Base-by-base conservation (phyloP, 2,113 vertebrate species). In the Tachycineta bicolor region DNA sequence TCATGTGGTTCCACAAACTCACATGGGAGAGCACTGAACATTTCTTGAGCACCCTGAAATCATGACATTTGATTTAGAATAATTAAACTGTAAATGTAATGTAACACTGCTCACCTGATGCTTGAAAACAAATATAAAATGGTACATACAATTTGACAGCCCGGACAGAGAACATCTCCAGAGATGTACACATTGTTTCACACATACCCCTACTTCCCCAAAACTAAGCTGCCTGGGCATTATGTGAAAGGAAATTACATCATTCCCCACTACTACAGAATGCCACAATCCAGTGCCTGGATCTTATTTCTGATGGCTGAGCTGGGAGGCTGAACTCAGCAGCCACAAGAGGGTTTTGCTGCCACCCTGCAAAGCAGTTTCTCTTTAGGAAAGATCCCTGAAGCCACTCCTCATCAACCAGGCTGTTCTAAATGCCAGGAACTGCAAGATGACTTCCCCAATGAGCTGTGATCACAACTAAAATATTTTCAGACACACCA, bases 1-100 rank as follows among this genome's bases (percentile, higher is more conserved):
- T 99, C 99, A 44, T 99, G 99, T 20, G 99, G 99, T 91, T 99
- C 99, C 62, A 99, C 99, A 89, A 99, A 99, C 74, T 99, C 99
- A 94, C 98, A 99, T 28, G 99, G 99, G 78, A 99, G 98, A 83
- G 99, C 99, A 83, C 97, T 99, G 80, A 99, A 99, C 94, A 99
- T 98, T 96, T 99, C 99, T 28, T 99, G 99, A 55, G 99, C 99
- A 89, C 99, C 99, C 99, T 99, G 94, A 94, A 84, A 62, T 39
- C 77, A 96, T 4, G 44, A 76, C 76, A 71, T 3, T 87, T 16
- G 49, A 94, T 59, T 59, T 71, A 76, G 50, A 76, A 76, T 47
- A 47, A 80, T 50, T 22, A 87, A 56, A 63, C 13, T 74, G 77
- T 18, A 83, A 60, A 71, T 23, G 15, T 24, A 41, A 67, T 14